Percentiles rank a stretch among this genome's conserved stretches.
Evolutionary conservation across 2,888 invertebrate genomes (phyloP).

Genomic region (Heteromurus nitidus): DNA sequence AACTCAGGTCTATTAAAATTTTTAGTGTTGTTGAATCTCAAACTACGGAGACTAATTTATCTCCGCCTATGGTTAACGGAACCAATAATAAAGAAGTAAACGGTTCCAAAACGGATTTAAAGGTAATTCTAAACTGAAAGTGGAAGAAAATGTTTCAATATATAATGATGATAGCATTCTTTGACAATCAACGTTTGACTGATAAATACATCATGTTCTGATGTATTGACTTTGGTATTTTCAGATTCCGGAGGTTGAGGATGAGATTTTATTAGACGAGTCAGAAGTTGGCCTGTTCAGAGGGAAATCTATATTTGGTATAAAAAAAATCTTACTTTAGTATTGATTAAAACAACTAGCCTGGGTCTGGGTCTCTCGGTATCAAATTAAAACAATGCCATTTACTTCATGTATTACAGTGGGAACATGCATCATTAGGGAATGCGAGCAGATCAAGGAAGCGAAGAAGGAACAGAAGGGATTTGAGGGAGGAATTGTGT

Average conservation of each 20-base stretch:
- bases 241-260: background rate
- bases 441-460: constrained; percentile 13
- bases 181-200: too few relatives aligned
- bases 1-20: too few relatives aligned
- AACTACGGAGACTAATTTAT: background rate
- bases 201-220: too few relatives aligned
- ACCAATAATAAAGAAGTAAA: background rate
- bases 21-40: too few relatives aligned
- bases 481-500: constrained; percentile 26
- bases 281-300: background rate
- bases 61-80: background rate
- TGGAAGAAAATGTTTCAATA: too few relatives aligned
- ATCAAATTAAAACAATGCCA: too few relatives aligned
- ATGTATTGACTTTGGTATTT: too few relatives aligned
- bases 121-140: background rate
- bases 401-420: constrained; percentile 26
- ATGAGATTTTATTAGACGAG: constrained; percentile 35
- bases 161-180: too few relatives aligned
- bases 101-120: background rate
- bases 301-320: constrained; percentile 31
- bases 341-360: background rate
- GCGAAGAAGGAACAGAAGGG: background rate
- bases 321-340: background rate
- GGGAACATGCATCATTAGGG: constrained; percentile 49
- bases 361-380: too few relatives aligned